A percentile compares a stretch with the other conserved stretches of the same genome.
These are phyloP conservation scores for Varanus komodoensis DNA, from an alignment of 2,113 vertebrate species.

Conservation along the genomic window DNA sequence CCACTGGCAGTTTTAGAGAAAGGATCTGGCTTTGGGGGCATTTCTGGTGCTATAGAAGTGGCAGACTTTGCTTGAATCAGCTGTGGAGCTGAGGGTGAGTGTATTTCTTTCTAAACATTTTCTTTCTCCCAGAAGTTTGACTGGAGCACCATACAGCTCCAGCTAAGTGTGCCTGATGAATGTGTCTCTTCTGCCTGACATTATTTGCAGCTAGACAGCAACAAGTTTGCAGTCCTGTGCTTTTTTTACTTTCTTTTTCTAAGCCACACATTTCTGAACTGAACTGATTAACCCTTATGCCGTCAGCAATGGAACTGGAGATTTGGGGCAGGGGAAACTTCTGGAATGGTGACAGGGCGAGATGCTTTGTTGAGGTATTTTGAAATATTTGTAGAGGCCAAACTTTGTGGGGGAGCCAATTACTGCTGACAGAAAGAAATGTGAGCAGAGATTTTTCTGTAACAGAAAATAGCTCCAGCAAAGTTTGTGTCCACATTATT, in stretches of 20 bases:
- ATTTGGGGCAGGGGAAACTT: neutral
- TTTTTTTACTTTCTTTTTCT: neutral
- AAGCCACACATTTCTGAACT: neutral
- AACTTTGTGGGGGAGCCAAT: too few species aligned
- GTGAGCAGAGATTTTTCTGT: neutral
- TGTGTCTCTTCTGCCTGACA: neutral
- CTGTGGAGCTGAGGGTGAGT: neutral
- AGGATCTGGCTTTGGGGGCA: neutral
- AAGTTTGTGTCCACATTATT: neutral
- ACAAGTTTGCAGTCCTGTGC: neutral
- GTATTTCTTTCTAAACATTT: fast-evolving
- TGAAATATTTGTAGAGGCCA: neutral
- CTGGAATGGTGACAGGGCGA: neutral
- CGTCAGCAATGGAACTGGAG: neutral
- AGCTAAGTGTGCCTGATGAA: neutral
- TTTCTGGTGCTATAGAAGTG: neutral
- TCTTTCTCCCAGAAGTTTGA: neutral
- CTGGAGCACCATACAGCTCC: neutral
- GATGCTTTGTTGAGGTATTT: neutral
- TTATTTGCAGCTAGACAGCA: neutral
- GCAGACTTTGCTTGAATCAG: neutral
- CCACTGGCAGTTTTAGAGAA: neutral
- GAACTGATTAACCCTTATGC: neutral
- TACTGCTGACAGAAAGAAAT: neutral
- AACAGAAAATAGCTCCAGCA: neutral